Evolutionary conservation across 2,888 invertebrate genomes (phyloP), one percentile per base, ranked within the genome.

Genomic region (Halictus ligatus): DNA sequence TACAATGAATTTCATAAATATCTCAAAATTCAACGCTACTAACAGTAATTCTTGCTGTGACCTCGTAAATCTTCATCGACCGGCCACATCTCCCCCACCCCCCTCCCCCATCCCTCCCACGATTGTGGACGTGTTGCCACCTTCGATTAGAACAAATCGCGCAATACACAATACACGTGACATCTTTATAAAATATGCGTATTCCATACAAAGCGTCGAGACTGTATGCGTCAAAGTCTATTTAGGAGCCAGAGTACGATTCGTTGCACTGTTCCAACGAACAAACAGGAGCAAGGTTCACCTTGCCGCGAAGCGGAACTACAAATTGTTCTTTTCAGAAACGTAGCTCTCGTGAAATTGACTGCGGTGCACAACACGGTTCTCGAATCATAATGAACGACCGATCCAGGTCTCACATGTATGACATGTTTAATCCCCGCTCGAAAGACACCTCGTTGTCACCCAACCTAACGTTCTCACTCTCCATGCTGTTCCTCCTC

Each of bases 361-460:
- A 85, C 80, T 75, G 69, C 43, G 79, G 75, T 78, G 43, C 54
- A 58, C 46, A 72, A 73, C 76, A 60, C 54, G 50, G 78, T 80
- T 64, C 46, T 86, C 64, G 89, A 25, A 88, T 88, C 76, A 88
- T 83, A 78, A 91, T 87, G 69, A 90, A 90, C 75, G 88, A 90
- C 46, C 88, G 88, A 21, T 91, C 88, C 48, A 92, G 85, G 54
- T 85, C 91, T 94, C 92, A 95, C 89, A 95, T 92, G 69, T 95
- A 94, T 67, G 94, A 94, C 79, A 94, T 84, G 87, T 92, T 92
- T 86, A 95, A 92, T 67, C 94, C 94, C 40, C 94, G 94, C 88
- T 95, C 95, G 74, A 94, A 95, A 40, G 93, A 92, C 48, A 94
- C 94, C 93, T 95, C 95, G 76, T 95, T 92, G 50, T 92, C 87